phyloP scores from a whole-genome alignment of 1,140 invertebrate genomes.

The Drosophila kepulauana region DNA sequence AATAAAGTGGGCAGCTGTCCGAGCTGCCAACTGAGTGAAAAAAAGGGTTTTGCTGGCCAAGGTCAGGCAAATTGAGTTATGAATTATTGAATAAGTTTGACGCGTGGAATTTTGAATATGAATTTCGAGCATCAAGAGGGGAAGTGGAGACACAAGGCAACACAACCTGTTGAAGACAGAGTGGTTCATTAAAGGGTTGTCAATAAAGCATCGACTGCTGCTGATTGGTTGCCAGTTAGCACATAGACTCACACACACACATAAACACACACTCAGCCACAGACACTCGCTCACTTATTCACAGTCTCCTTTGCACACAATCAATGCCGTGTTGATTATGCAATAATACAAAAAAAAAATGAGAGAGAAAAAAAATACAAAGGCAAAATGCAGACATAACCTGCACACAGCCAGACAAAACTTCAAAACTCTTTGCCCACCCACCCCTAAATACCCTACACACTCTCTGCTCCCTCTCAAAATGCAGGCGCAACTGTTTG shows the following conservation, averaged over 20 bases:
- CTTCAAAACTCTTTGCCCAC: slow-evolving; percentile 22
- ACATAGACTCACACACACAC: slow-evolving; percentile 17
- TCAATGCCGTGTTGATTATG: slow-evolving; percentile 58
- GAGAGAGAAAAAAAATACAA: slow-evolving; percentile 32
- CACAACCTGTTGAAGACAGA: slow-evolving; percentile 51
- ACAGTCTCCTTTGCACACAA: slow-evolving; percentile 51
- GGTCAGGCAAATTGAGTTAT: slow-evolving; percentile 60
- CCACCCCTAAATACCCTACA: neutral
- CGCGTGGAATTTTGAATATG: slow-evolving; percentile 63
- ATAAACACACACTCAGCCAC: slow-evolving; percentile 10
- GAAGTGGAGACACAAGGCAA: neutral
- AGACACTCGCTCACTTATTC: slow-evolving; percentile 20
- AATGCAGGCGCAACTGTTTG: slow-evolving; percentile 53
- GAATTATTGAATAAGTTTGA: slow-evolving; percentile 74
- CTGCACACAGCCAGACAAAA: slow-evolving; percentile 48
- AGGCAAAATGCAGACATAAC: slow-evolving; percentile 51
- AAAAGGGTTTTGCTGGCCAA: slow-evolving; percentile 46
- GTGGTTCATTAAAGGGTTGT: slow-evolving; percentile 22
- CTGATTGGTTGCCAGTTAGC: slow-evolving; percentile 49
- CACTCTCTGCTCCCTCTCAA: neutral
- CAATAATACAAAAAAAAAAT: slow-evolving; percentile 55
- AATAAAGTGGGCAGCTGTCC: slow-evolving; percentile 29
- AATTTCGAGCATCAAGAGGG: slow-evolving; percentile 36
- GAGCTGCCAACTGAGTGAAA: neutral
- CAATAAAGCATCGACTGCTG: neutral